phyloP scores from a whole-genome alignment of 2,797 vertebrate species.

The Lagocephalus sceleratus region DNA sequence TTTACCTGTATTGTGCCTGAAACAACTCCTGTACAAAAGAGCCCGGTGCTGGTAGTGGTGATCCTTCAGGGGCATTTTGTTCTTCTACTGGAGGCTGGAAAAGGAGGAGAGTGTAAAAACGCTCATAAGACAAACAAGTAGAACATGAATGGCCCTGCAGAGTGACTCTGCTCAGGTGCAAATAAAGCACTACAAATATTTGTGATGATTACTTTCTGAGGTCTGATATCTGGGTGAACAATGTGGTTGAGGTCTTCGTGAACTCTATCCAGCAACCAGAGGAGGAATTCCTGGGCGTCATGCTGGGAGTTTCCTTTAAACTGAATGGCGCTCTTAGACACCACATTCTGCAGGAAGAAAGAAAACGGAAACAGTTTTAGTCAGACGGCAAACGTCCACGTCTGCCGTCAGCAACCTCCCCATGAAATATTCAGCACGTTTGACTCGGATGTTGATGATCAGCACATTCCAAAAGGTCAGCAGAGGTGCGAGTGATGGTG shows the following conservation, averaged over 20 bases:
- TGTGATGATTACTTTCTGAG: constrained; percentile 79
- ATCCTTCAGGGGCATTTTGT: constrained; percentile 85
- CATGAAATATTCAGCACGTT: constrained; percentile 57
- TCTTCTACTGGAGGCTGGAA: constrained; percentile 85
- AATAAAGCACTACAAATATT: not conserved
- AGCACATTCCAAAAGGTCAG: constrained; percentile 54
- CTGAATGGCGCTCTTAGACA: constrained; percentile 94
- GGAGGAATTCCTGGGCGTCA: constrained; percentile 96
- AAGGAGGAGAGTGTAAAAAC: constrained; percentile 11
- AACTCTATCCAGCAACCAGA: constrained; percentile 95
- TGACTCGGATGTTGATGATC: constrained; percentile 27
- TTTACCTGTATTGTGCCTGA: constrained; percentile 97
- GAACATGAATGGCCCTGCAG: not conserved
- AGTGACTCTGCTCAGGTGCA: not conserved
- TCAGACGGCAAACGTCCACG: not conserved
- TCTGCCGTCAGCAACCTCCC: constrained; percentile 4
- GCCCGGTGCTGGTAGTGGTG: constrained; percentile 86
- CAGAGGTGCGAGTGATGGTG: constrained; percentile 13
- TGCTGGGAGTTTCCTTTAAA: constrained; percentile 96
- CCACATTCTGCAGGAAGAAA: constrained; percentile 81
- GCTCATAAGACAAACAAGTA: constrained; percentile 1
- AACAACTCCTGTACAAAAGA: constrained; percentile 98
- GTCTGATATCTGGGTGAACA: constrained; percentile 78
- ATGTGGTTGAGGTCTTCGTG: constrained; percentile 93
- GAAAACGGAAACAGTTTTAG: not conserved